A percentile compares a stretch with the other conserved stretches of the same genome.
Conservation (phyloP, 1,140 invertebrate species). For the Palaemon carinicauda region DNA sequence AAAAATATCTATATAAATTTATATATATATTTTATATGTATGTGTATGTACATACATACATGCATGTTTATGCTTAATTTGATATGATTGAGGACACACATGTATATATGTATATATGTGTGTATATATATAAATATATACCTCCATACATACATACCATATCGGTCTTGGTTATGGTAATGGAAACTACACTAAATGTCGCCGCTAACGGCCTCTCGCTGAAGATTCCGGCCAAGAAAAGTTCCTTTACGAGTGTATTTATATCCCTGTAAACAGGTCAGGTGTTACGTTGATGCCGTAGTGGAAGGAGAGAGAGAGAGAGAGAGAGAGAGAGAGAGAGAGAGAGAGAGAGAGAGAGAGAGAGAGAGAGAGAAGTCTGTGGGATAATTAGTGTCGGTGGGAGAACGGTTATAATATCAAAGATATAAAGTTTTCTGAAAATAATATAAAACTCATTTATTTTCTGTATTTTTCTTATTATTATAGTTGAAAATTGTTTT, state of each 20-base stretch:
- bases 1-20: background rate
- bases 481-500: too few species aligned
- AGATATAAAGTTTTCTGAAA: too few species aligned
- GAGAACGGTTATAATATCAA: too few species aligned
- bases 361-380: background rate
- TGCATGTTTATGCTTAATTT: too few species aligned
- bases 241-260: background rate
- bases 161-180: background rate
- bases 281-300: background rate
- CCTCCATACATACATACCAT: too few species aligned
- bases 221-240: background rate
- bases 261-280: background rate
- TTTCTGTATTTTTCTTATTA: too few species aligned
- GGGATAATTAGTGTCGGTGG: background rate
- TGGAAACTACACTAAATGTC: slow-evolving; percentile 1
- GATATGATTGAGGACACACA: too few species aligned
- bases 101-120: background rate
- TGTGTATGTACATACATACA: background rate
- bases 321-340: background rate
- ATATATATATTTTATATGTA: slow-evolving; percentile 1
- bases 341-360: background rate
- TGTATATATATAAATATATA: background rate
- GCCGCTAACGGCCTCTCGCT: background rate
- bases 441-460: too few species aligned
- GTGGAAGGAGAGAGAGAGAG: background rate